Evolutionary conservation across 2,888 invertebrate genomes (phyloP).

Genomic region (Agriopis marginaria): DNA sequence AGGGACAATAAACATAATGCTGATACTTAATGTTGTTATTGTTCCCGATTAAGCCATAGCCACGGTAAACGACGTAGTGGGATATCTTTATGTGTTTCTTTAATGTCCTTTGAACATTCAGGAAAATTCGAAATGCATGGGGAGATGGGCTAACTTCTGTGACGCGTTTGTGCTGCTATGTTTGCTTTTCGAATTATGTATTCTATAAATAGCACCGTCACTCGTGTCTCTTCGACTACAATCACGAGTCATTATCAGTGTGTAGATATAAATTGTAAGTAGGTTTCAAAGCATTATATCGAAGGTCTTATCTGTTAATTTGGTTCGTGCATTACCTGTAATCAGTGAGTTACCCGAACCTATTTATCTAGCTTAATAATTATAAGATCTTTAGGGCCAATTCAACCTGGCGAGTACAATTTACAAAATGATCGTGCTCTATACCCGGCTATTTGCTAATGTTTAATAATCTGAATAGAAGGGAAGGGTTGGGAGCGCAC

Average conservation of each 20-base stretch:
- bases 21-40: constrained; percentile 73
- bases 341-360: constrained; percentile 39
- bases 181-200: neutral
- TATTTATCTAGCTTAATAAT: constrained; percentile 46
- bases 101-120: constrained; percentile 13
- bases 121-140: constrained; percentile 7
- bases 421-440: constrained; percentile 68
- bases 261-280: neutral
- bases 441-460: constrained; percentile 67
- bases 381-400: constrained; percentile 46
- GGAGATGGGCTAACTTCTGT: neutral
- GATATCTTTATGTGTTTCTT: constrained; percentile 23
- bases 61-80: constrained; percentile 38
- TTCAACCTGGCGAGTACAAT: constrained; percentile 56
- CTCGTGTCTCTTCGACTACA: too few species aligned
- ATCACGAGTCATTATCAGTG: too few species aligned
- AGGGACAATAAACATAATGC: constrained; percentile 81
- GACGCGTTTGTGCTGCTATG: constrained; percentile 1
- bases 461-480: constrained; percentile 58
- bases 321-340: constrained; percentile 29
- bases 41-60: constrained; percentile 65
- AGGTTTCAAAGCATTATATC: constrained; percentile 7
- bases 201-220: neutral
- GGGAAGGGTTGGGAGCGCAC: constrained; percentile 50
- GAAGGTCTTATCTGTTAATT: constrained; percentile 27